Evolutionary conservation across 2,113 vertebrate genomes (phyloP), one percentile per base, ranked within the genome.

Genomic region (Arenaria interpres): DNA sequence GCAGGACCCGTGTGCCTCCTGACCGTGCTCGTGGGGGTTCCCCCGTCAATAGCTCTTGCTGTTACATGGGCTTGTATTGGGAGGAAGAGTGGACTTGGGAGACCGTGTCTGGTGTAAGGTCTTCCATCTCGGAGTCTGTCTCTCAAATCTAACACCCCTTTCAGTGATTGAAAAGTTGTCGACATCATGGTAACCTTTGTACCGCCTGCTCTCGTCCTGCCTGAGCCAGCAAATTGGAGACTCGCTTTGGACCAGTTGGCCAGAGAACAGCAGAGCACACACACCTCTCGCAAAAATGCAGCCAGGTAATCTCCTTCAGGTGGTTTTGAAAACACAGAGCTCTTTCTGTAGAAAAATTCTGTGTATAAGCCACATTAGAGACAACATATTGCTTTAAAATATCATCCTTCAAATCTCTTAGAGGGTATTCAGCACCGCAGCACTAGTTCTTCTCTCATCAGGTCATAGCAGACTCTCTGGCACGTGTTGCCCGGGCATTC

Each of bases 261-360:
- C 18, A 12, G 39, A 23, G 63, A 66, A 21, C 35, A 27, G 23
- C 43, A 27, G 21, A 16, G 30, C 59, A 5, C 45, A 32, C n/a
- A 17, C 51, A 53, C 25, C 53, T 19, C 14, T 2, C 1, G 5
- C 43, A 15, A 45, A 81, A 94, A 56, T 16, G 35, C 62, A 39
- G 2, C 56, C 53, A 19, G 24, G 0, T 15, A 1, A 33, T 45
- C 14, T n/a, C 57, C 45, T 48, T 59, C 41, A 2, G 13, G 0
- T 0, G 14, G 51, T 54, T 83, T 41, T 39, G 57, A 5, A 35
- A 69, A 23, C 0, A 0, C 33, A 21, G 62, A 45, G 43, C 24
- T 48, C 27, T 53, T 59, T 6, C 54, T 62, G 0, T 16, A 33
- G 25, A 17, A 76, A 64, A 79, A 7, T 77, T 62, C 39, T 37